A percentile compares a stretch with the other conserved stretches of the same genome.
phyloP scores from a whole-genome alignment of 2,113 vertebrate genomes.

The Brienomyrus brachyistius region DNA sequence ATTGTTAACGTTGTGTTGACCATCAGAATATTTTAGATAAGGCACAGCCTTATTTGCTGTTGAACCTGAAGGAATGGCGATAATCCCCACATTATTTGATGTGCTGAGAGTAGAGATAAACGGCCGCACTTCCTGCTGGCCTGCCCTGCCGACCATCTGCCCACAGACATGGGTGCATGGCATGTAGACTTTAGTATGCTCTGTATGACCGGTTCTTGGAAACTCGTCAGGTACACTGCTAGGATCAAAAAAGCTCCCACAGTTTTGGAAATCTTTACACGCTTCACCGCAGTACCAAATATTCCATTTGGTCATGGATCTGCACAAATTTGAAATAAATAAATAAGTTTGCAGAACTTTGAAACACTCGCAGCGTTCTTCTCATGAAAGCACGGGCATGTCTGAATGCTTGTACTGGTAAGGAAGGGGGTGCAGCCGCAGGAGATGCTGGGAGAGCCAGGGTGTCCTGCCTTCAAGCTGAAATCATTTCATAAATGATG shows the following conservation, averaged over 20 bases:
- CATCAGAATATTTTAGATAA: constrained; percentile 31
- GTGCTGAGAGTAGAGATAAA: background rate
- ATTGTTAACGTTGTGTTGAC: constrained; percentile 32
- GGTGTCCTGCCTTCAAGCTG: background rate
- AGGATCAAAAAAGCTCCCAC: constrained; percentile 25
- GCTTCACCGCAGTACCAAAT: constrained; percentile 27
- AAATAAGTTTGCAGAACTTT: background rate
- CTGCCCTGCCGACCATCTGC: background rate
- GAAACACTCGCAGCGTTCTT: background rate
- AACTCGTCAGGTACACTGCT: constrained; percentile 7
- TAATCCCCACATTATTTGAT: constrained; percentile 26
- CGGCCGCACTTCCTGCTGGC: background rate
- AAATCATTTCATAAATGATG: background rate
- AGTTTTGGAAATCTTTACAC: constrained; percentile 27
- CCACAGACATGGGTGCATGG: background rate
- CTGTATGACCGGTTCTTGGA: constrained; percentile 14
- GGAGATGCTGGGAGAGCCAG: background rate
- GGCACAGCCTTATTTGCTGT: constrained; percentile 19
- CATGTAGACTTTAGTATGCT: background rate
- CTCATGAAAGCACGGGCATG: background rate
- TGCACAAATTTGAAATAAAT: constrained; percentile 5
- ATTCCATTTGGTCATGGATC: constrained; percentile 25
- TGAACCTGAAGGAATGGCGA: constrained; percentile 26
- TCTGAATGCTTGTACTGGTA: background rate
- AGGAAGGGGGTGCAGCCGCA: background rate